A percentile compares a stretch with the other conserved stretches of the same genome.
Evolutionary conservation across 2,797 vertebrate species (phyloP).

Genomic region (Ctenopoma kingsleyae): DNA sequence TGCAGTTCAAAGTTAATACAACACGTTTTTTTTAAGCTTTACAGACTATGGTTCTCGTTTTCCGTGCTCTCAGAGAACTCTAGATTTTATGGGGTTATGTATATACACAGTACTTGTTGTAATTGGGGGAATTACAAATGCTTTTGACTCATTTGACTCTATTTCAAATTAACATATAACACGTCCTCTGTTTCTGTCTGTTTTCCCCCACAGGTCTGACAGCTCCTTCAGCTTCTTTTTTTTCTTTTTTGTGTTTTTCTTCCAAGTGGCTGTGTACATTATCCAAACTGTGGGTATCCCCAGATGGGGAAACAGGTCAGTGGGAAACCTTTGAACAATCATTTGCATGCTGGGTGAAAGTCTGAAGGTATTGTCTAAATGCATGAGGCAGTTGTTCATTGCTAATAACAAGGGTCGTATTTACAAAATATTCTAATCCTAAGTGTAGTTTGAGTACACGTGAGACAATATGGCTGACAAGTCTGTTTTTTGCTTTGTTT

Average conservation of each 20-base stretch:
- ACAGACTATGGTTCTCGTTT: too few species aligned
- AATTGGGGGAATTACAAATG: too few species aligned
- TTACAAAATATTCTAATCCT: not conserved
- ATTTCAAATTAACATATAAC: not conserved
- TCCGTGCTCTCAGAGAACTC: too few species aligned
- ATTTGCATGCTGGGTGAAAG: conserved; percentile 12
- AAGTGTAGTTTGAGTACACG: not conserved
- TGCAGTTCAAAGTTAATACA: too few species aligned
- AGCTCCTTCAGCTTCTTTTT: conserved; percentile 99
- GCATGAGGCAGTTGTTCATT: not conserved
- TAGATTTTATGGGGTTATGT: not conserved
- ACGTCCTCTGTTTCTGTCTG: not conserved
- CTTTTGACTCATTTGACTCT: too few species aligned
- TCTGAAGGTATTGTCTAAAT: conserved; percentile 1
- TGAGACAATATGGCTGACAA: not conserved
- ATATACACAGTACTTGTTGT: too few species aligned
- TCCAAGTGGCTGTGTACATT: conserved; percentile 93
- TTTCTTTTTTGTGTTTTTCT: conserved; percentile 98
- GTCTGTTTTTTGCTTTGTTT: not conserved
- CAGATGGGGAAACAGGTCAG: conserved; percentile 95
- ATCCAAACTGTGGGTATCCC: conserved; percentile 95
- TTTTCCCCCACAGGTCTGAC: conserved; percentile 88
- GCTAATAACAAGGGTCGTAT: conserved; percentile 5
- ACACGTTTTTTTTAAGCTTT: too few species aligned
- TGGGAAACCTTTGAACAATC: conserved; percentile 1